These are phyloP conservation scores for Acutogordius australiensis DNA, from an alignment of 2,888 invertebrate genomes.

Conservation along the genomic window DNA sequence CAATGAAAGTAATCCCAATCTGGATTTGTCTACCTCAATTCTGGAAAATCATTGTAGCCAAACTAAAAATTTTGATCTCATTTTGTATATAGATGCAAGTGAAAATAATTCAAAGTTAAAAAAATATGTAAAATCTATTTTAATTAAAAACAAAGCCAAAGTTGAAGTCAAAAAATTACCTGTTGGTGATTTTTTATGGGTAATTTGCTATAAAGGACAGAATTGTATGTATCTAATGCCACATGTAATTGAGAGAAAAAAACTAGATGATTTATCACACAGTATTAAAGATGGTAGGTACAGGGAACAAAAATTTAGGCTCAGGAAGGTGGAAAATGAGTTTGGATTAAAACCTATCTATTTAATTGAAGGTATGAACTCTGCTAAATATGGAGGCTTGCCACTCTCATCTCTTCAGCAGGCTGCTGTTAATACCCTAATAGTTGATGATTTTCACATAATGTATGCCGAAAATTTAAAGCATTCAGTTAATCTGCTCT, in stretches of 20 bases:
- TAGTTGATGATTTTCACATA: slow-evolving; percentile 4
- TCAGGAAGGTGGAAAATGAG: not conserved
- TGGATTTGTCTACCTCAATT: not conserved
- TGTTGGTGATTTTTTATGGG: slow-evolving; percentile 11
- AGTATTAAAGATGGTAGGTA: slow-evolving; percentile 9
- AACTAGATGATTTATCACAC: not conserved
- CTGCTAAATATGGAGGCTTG: not conserved
- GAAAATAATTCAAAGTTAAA: not conserved
- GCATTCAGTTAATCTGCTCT: not conserved
- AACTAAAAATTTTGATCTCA: not conserved
- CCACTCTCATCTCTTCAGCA: not conserved
- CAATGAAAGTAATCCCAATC: not conserved
- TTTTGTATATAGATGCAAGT: slow-evolving; percentile 8
- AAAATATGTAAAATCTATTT: not conserved
- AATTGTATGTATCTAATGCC: not conserved
- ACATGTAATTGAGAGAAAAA: slow-evolving; percentile 7
- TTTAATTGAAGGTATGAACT: not conserved
- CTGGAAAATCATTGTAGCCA: not conserved
- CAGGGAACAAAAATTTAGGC: slow-evolving; percentile 9
- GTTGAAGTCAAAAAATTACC: not conserved
- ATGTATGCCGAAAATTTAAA: not conserved
- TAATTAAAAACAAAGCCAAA: not conserved
- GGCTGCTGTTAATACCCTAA: not conserved
- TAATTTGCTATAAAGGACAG: not conserved
- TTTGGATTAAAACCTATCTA: not conserved